Conservation (phyloP, 92 coral and sea anemone genomes). For the Desmophyllum pertusum region DNA sequence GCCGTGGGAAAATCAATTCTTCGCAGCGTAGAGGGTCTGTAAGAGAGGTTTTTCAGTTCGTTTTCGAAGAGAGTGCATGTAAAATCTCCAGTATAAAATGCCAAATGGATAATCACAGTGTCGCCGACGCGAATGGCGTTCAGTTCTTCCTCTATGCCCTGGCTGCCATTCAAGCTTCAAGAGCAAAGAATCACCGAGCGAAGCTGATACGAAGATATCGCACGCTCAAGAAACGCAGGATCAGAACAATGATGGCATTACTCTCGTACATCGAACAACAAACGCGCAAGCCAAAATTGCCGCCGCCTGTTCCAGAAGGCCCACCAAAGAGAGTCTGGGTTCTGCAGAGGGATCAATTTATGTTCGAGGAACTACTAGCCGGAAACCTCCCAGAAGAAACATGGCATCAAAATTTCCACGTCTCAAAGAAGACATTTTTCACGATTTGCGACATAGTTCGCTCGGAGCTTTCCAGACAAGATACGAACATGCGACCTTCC, state of each 20-base stretch:
- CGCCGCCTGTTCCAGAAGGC: constrained; percentile 9
- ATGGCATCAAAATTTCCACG: constrained; percentile 62
- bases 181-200: background rate
- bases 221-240: constrained; percentile 31
- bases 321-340: constrained; percentile 45
- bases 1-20: background rate
- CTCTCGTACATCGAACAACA: constrained; percentile 15
- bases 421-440: constrained; percentile 49
- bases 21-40: background rate
- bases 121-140: background rate
- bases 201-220: constrained; percentile 35
- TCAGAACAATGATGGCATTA: constrained; percentile 38
- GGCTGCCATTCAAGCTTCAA: constrained; percentile 29
- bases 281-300: background rate
- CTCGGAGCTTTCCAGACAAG: constrained; percentile 46
- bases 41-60: no score
- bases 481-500: constrained; percentile 55
- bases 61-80: no score
- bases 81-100: no score
- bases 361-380: constrained; percentile 48
- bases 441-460: constrained; percentile 52
- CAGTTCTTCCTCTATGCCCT: constrained; percentile 25
- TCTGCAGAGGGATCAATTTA: constrained; percentile 41
- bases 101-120: constrained; percentile 15
- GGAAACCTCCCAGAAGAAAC: constrained; percentile 49